These are phyloP conservation scores for Dicrostonyx torquatus DNA, from an alignment of 2,797 vertebrate species.

Conservation along the genomic window DNA sequence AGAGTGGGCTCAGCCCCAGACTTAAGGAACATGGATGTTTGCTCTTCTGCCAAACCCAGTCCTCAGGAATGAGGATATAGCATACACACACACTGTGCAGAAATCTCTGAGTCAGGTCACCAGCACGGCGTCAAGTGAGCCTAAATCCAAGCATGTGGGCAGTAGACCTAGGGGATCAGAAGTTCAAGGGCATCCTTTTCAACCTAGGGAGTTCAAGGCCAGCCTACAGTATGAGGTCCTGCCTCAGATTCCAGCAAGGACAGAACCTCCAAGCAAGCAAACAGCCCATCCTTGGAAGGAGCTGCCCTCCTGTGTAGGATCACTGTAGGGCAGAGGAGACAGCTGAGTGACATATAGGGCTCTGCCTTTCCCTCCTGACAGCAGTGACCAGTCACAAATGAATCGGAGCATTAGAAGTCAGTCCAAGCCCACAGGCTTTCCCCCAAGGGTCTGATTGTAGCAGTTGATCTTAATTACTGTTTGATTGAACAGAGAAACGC, in stretches of 20 bases:
- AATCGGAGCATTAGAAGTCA: background rate
- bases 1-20: background rate
- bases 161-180: too few relatives aligned
- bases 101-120: background rate
- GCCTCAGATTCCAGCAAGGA: background rate
- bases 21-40: background rate
- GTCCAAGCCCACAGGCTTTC: background rate
- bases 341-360: too few relatives aligned
- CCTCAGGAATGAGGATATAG: background rate
- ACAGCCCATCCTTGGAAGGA: background rate
- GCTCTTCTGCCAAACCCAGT: background rate
- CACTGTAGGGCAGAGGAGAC: background rate
- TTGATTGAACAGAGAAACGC: background rate
- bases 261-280: background rate
- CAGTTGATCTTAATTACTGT: background rate
- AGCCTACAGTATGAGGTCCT: background rate
- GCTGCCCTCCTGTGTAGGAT: background rate
- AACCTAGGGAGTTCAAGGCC: background rate
- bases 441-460: background rate
- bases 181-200: background rate
- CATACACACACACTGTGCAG: background rate
- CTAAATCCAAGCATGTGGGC: background rate
- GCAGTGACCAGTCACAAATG: accelerated
- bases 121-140: too few relatives aligned
- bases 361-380: background rate